phyloP scores from a whole-genome alignment of 1,140 invertebrate genomes.

The Brachionus angularis region DNA sequence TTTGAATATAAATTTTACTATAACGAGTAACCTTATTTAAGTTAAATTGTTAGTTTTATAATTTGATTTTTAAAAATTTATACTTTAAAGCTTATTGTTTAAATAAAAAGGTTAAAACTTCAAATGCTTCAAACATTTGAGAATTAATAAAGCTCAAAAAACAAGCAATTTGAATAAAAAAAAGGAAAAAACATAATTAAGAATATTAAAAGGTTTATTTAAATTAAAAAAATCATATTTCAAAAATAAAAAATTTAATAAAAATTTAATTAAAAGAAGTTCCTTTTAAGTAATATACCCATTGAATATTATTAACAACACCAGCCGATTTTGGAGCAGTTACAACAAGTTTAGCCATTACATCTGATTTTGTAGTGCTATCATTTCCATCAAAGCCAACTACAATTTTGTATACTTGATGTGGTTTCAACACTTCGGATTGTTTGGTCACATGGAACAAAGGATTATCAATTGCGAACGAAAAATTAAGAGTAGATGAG shows the following conservation, averaged over 20 bases:
- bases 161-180: too few species aligned
- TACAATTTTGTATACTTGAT: conserved; percentile 55
- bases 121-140: too few species aligned
- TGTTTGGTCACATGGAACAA: conserved; percentile 56
- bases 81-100: too few species aligned
- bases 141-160: too few species aligned
- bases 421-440: conserved; percentile 53
- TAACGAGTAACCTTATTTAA: too few species aligned
- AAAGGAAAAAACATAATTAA: too few species aligned
- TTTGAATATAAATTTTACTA: too few species aligned
- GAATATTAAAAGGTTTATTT: too few species aligned
- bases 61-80: too few species aligned
- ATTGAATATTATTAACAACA: conserved; percentile 50
- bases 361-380: conserved; percentile 51
- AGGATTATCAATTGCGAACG: conserved; percentile 56
- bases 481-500: conserved; percentile 51
- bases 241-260: conserved; percentile 22
- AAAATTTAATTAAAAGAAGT: conserved; percentile 44
- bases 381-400: conserved; percentile 58
- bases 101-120: too few species aligned
- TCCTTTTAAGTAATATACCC: conserved; percentile 58
- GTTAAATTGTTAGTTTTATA: too few species aligned
- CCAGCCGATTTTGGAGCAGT: conserved; percentile 54
- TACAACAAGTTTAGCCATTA: conserved; percentile 57
- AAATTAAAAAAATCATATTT: too few species aligned